Conservation (phyloP, 2,888 invertebrate genomes). For the Papilio protenor region DNA sequence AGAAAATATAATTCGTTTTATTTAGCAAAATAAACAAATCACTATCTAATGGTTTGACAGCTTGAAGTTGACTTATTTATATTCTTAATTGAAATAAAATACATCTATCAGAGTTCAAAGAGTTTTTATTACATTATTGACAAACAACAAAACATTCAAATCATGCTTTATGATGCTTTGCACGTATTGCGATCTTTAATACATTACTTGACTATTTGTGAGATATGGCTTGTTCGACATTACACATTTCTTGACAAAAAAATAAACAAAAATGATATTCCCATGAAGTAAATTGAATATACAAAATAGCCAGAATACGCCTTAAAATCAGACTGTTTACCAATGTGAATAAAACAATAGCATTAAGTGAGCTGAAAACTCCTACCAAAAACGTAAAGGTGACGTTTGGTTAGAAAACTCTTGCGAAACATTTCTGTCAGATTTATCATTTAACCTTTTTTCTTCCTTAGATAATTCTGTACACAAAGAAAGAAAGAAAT, state of each 20-base stretch:
- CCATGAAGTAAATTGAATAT: neutral
- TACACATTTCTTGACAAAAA: neutral
- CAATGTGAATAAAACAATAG: neutral
- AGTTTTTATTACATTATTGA: neutral
- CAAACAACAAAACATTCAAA: neutral
- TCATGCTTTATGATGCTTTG: neutral
- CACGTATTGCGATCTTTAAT: neutral
- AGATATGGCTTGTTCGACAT: neutral
- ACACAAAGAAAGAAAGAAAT: slow-evolving; percentile 37
- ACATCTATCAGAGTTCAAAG: slow-evolving; percentile 17
- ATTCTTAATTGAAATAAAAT: slow-evolving; percentile 56
- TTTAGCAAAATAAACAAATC: slow-evolving; percentile 64
- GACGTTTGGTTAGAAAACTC: neutral
- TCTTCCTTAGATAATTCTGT: neutral
- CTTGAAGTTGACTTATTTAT: slow-evolving; percentile 52
- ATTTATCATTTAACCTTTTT: neutral
- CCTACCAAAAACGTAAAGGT: neutral
- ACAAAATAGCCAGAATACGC: neutral
- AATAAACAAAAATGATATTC: neutral
- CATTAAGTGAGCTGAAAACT: neutral
- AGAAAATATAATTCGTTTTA: slow-evolving; percentile 49
- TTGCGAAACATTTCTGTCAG: neutral
- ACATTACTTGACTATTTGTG: neutral
- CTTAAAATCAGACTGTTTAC: neutral
- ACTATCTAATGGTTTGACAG: slow-evolving; percentile 62